Base-by-base conservation (phyloP, 2,888 invertebrate species). In the Amiota communis region DNA sequence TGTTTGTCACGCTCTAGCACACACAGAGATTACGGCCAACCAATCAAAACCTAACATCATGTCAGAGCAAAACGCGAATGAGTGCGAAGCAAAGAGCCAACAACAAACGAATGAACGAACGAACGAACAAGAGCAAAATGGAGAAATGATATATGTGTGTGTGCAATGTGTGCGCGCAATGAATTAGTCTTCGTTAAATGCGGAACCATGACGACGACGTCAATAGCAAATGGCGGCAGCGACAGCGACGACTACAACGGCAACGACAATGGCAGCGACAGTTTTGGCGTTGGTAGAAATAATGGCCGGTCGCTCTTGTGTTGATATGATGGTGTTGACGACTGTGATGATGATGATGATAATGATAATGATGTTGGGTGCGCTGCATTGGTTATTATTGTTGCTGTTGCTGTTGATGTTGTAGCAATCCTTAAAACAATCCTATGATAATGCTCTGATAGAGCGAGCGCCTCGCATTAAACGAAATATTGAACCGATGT, bases 161-260 rank as follows among this genome's bases (percentile, higher is more conserved):
- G 23, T 23, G 23, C 23, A 3, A 23, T 23, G 23, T 23, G 74
- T 74, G 76, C 81, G 85, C 87, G 87, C 86, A 87, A 87, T 87
- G 86, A 87, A 86, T 87, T 87, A 87, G 80, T 79, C 75, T 76
- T 77, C 77, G 86, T 86, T 86, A 87, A 87, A 86, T 82, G 81
- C 79, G 80, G 77, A 81, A 83, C 76, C 51, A 73, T 53, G 77
- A 70, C 71, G 73, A 70, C 69, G 77, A 70, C 15, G 71, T 13
- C 15, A 23, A 48, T 17, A 12, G 65, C 48, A 67, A 49, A 57
- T 71, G 61, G 20, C 70, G 74, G 61, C 51, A 51, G 57, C 20
- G 70, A 9, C 72, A 72, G 10, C 15, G 72, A 51, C 57, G 71
- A 8, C n/a, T n/a, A 48, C 72, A 73, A 56, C 65, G n/a, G n/a